Percentiles rank a stretch among this genome's conserved stretches.
phyloP scores from a whole-genome alignment of 1,140 invertebrate species.

The Drosophila ironensis region DNA sequence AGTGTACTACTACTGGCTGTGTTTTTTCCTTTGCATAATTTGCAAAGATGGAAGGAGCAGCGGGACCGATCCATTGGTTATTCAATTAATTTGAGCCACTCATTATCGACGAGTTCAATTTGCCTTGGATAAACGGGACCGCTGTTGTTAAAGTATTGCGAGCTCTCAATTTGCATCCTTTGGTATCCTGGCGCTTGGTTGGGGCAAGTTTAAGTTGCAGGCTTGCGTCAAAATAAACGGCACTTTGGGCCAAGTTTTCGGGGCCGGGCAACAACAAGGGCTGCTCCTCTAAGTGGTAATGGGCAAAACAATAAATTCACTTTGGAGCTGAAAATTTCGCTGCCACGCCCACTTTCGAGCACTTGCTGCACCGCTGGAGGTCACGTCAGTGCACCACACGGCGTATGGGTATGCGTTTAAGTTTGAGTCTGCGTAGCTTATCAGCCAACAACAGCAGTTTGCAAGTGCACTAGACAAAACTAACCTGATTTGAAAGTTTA shows the following conservation, averaged over 20 bases:
- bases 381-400: conserved; percentile 47
- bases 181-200: neutral
- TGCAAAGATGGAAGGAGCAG: neutral
- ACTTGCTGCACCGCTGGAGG: conserved; percentile 41
- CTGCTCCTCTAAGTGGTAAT: conserved; percentile 45
- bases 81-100: conserved; percentile 48
- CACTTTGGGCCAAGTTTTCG: conserved; percentile 45
- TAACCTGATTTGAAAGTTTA: no score
- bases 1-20: neutral
- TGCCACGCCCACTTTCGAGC: conserved; percentile 39
- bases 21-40: conserved; percentile 17
- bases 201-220: conserved; percentile 21
- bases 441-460: conserved; percentile 25
- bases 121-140: conserved; percentile 2
- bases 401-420: conserved; percentile 34
- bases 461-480: neutral
- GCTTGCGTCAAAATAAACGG: conserved; percentile 49
- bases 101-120: conserved; percentile 33
- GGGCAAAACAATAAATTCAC: conserved; percentile 60
- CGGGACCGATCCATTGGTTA: conserved; percentile 20
- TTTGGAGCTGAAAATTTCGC: conserved; percentile 38
- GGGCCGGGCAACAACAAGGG: conserved; percentile 6
- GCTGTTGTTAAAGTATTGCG: conserved; percentile 18
- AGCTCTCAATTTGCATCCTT: conserved; percentile 35
- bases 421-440: conserved; percentile 28